Evolutionary conservation across 2,888 invertebrate species (phyloP).

Genomic region (Lasioglossum lativentre): DNA sequence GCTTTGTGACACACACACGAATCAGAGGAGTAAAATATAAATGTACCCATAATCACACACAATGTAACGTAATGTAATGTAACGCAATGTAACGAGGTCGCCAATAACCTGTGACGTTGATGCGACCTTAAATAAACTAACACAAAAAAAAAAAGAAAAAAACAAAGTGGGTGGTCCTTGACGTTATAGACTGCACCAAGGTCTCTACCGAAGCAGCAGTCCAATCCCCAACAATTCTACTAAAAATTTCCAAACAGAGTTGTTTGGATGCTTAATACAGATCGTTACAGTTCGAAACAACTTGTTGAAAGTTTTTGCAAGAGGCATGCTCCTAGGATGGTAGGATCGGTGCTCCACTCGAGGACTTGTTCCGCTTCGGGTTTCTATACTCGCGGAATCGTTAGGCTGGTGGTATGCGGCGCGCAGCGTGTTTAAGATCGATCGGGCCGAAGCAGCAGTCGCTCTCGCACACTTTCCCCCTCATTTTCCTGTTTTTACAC

Average conservation of each 20-base stretch:
- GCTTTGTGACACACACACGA: no score
- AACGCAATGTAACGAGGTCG: no score
- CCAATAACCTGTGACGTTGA: no score
- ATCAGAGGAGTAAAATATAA: no score
- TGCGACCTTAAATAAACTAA: no score
- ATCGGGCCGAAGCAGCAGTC: conserved; percentile 35
- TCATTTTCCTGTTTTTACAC: conserved; percentile 57
- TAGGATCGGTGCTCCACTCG: not conserved
- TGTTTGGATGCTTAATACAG: not conserved
- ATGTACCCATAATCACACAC: no score
- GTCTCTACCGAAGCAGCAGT: no score
- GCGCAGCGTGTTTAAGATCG: conserved; percentile 45
- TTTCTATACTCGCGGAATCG: conserved; percentile 25
- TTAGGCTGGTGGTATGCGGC: not conserved
- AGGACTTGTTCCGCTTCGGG: not conserved
- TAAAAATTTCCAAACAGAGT: not conserved
- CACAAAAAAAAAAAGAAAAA: no score
- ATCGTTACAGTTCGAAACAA: not conserved
- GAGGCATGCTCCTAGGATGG: not conserved
- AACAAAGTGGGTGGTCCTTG: no score
- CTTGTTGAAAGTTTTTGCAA: conserved; percentile 13
- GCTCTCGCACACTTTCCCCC: conserved; percentile 43
- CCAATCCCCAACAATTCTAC: no score
- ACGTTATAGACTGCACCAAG: no score
- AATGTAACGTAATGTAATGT: no score